Base-by-base conservation (phyloP, 2,888 invertebrate genomes). In the Aelia acuminata region DNA sequence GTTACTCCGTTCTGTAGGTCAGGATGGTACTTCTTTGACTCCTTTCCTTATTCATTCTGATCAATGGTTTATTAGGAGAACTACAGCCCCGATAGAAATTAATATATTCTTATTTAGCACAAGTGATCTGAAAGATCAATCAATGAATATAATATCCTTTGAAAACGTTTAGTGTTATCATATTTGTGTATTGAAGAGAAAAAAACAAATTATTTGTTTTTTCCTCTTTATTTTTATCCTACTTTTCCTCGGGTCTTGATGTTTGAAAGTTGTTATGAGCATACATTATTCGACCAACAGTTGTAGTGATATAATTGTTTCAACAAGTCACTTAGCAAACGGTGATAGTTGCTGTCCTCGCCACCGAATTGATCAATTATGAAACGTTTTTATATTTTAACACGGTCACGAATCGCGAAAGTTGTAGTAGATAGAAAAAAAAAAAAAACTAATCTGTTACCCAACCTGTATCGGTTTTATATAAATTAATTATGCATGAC, bases 331-430 rank as follows among this genome's bases (percentile, higher is more conserved):
- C 26, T 31, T 63, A 31, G 15, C 63, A 5, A 63, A 63, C 7
- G 15, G 31, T 70, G 63, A 70, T 70, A 70, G 63, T 70, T 70
- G 63, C 22, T 35, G 63, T 70, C 63, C 63, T 70, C 63, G 63
- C 63, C 7, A 20, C 5, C 18, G 7, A 35, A 70, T 18, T 20
- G 35, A 70, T 70, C 63, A 20, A 70, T 70, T 35, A 70, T 57
- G 10, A 26, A 57, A 57, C 13, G 11, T 70, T 35, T 57, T 70
- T 70, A 35, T 70, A 18, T 70, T 35, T 70, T 70, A 35, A 70
- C 15, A 31, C 63, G 63, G 31, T 22, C 63, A 35, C 18, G 31
- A 70, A 35, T 70, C 7, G 63, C 8, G 63, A 70, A 70, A 70
- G 63, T 70, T 70, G 31, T 70, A 35, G 31, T 8, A 7, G 63